phyloP scores from a whole-genome alignment of 2,888 invertebrate genomes.

The Salticus scenicus region DNA sequence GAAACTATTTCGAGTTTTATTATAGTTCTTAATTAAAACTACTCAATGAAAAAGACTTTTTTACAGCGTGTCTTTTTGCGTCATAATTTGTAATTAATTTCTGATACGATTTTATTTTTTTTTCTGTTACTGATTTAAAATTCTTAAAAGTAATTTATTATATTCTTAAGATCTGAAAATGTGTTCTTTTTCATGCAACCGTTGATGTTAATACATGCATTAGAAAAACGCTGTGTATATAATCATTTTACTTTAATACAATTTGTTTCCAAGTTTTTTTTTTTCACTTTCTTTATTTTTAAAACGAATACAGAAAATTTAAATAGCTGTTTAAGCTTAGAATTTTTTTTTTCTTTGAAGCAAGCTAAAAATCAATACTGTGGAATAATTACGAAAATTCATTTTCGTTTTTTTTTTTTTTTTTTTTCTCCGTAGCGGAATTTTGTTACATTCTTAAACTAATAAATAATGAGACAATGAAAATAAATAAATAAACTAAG shows the following conservation, averaged over 20 bases:
- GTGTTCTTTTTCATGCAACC: neutral
- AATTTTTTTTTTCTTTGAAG: neutral
- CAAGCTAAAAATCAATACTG: neutral
- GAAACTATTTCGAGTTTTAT: neutral
- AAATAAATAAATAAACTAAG: neutral
- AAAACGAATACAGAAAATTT: neutral
- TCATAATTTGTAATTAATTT: slow-evolving; percentile 15
- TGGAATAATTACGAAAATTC: neutral
- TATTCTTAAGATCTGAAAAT: neutral
- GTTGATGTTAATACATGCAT: neutral
- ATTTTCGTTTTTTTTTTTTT: neutral
- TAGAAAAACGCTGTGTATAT: neutral
- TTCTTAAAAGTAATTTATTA: slow-evolving; percentile 1
- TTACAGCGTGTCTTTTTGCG: neutral
- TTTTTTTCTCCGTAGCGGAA: too few species aligned
- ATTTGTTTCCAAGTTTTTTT: neutral
- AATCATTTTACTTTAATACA: neutral
- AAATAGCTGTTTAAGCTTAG: neutral
- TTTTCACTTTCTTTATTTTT: too few species aligned
- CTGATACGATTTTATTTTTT: slow-evolving; percentile 15
- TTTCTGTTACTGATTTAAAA: neutral
- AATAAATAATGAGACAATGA: neutral
- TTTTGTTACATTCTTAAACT: neutral
- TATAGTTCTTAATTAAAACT: slow-evolving; percentile 6
- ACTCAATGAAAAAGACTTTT: slow-evolving; percentile 2